Base-by-base conservation (phyloP, 2,797 vertebrate species). In the Chrosomus eos region DNA sequence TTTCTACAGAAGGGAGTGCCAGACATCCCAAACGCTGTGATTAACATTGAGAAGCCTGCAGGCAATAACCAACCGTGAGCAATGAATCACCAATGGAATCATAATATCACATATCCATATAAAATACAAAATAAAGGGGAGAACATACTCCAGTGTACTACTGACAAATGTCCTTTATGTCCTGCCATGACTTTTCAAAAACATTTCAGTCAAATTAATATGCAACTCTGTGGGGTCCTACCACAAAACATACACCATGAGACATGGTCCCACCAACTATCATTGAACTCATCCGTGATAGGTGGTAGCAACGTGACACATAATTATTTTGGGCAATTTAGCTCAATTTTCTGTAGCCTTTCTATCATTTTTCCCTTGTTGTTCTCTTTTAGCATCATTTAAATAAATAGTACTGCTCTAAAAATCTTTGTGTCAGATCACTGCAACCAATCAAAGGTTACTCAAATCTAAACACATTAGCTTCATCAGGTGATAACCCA, bases 1-100 rank as follows among this genome's bases (percentile, higher is more conserved):
- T 93, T 92, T 82, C 90, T 92, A 85, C 94, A 99, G 92, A 97
- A 97, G 0, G 98, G 97, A 67, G 97, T 95, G 0, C 92, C 93
- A 70, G 91, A 97, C 88, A 97, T 96, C 74, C 97, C 96, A 18
- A 91, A 68, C 0, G 96, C 94, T 5, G 97, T 97, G 75, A 94
- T 89, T 89, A 97, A 66, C 96, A 98, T 92, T 0, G 97, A 96
- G 6, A 95, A 66, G 0, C 96, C 98, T 99, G 90, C 5, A 85
- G 85, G 88, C 66, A 55, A 48, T 60, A 74, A 84, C 16, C 48
- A 51, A 88, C 16, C 7, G 1, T 60, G 2, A 23, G 45, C 7
- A 66, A 75, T 3, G 3, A 38, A 38, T 76, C 21, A 75, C 21
- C 11, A 51, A 31, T 23, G 14, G 21, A 74, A 36, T 68, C 23